Conservation (phyloP, 1,140 invertebrate genomes). For the Trachelipus rathkii region DNA sequence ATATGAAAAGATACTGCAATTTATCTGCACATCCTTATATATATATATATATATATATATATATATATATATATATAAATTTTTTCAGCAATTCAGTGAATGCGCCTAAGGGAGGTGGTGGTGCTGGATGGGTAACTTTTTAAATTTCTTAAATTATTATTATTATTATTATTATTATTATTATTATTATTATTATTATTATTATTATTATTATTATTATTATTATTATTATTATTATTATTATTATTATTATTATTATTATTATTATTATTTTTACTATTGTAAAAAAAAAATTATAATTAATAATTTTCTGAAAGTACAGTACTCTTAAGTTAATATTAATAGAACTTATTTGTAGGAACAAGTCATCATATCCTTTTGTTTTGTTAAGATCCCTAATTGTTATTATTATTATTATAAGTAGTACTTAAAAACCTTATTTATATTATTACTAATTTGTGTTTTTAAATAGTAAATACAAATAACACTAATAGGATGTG, state of each 20-base stretch:
- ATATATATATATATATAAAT: not conserved
- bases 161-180: not conserved
- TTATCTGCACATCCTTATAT: no score
- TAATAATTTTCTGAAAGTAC: no score
- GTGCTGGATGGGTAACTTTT: not conserved
- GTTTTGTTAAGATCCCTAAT: no score
- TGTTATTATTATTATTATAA: no score
- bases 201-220: not conserved
- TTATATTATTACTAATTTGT: no score
- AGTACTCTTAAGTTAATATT: no score
- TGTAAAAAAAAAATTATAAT: not conserved
- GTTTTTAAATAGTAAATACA: no score
- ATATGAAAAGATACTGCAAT: no score
- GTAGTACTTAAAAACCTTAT: no score
- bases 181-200: not conserved
- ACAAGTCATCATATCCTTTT: no score
- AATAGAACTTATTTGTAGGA: no score
- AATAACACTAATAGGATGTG: no score
- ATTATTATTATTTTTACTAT: not conserved
- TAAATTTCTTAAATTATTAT: not conserved
- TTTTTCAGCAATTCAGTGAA: not conserved
- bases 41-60: slow-evolving; percentile 13
- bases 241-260: not conserved
- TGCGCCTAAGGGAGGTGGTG: not conserved
- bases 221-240: not conserved